Evolutionary conservation across 2,888 invertebrate genomes (phyloP).

Genomic region (Trichopria drosophilae): DNA sequence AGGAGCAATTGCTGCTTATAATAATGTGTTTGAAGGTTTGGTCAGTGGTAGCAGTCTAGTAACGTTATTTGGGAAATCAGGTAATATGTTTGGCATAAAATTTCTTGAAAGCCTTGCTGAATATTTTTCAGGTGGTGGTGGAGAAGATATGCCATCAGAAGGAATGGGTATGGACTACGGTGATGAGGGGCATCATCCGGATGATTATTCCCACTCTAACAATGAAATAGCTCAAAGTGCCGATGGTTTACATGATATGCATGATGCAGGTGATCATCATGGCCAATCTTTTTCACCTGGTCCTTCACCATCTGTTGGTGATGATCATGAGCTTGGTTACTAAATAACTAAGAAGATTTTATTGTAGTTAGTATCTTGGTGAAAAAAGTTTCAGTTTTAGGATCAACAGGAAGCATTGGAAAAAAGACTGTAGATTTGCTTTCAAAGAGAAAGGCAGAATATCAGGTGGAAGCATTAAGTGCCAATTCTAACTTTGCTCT

Average conservation of each 20-base stretch:
- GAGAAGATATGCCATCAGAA: constrained; percentile 30
- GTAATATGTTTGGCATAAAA: constrained; percentile 31
- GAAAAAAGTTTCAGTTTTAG: constrained; percentile 27
- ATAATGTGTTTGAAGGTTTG: constrained; percentile 29
- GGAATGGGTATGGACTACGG: constrained; percentile 28
- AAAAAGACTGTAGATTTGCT: constrained; percentile 26
- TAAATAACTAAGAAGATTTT: constrained; percentile 23
- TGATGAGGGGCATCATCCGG: constrained; percentile 26
- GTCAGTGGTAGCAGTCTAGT: constrained; percentile 28
- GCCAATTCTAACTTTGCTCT: constrained; percentile 21
- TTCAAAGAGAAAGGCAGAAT: constrained; percentile 24
- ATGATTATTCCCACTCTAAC: constrained; percentile 23
- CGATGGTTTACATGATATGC: constrained; percentile 27
- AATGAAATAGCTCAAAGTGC: constrained; percentile 28
- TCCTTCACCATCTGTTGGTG: constrained; percentile 28
- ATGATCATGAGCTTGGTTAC: constrained; percentile 25
- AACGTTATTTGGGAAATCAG: constrained; percentile 28
- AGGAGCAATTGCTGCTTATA: constrained; percentile 30
- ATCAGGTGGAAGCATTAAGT: constrained; percentile 26
- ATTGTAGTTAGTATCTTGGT: constrained; percentile 23
- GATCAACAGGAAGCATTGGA: constrained; percentile 26
- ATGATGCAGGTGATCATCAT: constrained; percentile 27
- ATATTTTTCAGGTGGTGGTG: constrained; percentile 29
- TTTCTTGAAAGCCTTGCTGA: constrained; percentile 29
- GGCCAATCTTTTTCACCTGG: constrained; percentile 28